A percentile compares a stretch with the other conserved stretches of the same genome.
Evolutionary conservation across 2,888 invertebrate genomes (phyloP).

Genomic region (Cheilosia variabilis): DNA sequence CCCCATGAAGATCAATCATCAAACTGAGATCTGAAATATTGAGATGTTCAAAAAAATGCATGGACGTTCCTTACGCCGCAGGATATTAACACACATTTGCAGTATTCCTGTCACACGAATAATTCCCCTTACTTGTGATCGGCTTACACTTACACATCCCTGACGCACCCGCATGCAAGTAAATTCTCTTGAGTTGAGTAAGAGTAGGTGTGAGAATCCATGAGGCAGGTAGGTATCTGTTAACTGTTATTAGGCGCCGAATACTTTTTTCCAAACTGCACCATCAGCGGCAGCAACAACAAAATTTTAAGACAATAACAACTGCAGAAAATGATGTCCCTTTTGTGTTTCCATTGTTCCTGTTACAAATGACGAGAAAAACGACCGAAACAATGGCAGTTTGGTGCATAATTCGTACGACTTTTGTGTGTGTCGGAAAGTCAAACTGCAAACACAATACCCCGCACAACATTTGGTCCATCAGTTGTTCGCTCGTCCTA

Average conservation of each 20-base stretch:
- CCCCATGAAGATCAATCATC: too few relatives aligned
- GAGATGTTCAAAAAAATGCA: too few relatives aligned
- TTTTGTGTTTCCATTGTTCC: conserved; percentile 41
- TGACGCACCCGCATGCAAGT: conserved; percentile 41
- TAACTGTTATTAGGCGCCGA: conserved; percentile 45
- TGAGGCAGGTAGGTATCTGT: conserved; percentile 42
- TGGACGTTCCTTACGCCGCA: too few relatives aligned
- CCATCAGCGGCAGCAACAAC: not conserved
- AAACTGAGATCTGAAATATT: too few relatives aligned
- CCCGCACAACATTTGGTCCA: conserved; percentile 47
- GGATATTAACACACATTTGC: too few relatives aligned
- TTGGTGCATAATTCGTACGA: conserved; percentile 40
- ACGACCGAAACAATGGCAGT: conserved; percentile 48
- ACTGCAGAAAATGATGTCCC: conserved; percentile 49
- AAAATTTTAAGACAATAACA: conserved; percentile 33
- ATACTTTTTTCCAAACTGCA: conserved; percentile 18
- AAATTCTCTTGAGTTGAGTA: conserved; percentile 21
- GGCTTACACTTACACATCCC: too few relatives aligned
- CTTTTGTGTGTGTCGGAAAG: conserved; percentile 32
- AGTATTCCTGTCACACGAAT: too few relatives aligned
- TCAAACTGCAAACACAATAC: conserved; percentile 19
- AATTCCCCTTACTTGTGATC: not conserved
- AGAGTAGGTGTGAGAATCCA: not conserved
- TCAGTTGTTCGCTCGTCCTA: conserved; percentile 5
- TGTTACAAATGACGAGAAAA: conserved; percentile 2